phyloP scores from a whole-genome alignment of 2,113 vertebrate genomes.

The Laticauda laticaudata region DNA sequence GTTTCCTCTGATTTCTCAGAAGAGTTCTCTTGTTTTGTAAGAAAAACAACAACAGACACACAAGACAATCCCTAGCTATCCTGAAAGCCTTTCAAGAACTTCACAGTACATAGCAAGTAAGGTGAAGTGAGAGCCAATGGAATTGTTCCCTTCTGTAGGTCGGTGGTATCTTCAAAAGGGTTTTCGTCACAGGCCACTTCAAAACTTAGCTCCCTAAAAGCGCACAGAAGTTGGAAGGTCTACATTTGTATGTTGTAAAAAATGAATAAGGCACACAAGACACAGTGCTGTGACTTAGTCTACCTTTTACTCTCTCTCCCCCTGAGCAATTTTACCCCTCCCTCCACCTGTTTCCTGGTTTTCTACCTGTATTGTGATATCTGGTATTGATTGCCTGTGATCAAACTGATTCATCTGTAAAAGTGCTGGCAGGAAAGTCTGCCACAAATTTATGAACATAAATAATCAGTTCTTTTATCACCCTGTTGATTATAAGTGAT shows the following conservation, averaged over 20 bases:
- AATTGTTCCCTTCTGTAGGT: constrained; percentile 34
- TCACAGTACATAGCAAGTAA: constrained; percentile 36
- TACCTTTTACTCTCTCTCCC: neutral
- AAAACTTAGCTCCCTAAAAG: constrained; percentile 31
- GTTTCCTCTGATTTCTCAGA: constrained; percentile 18
- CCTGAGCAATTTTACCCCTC: constrained; percentile 21
- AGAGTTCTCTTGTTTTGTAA: neutral
- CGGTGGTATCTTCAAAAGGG: constrained; percentile 46
- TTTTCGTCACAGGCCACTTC: constrained; percentile 42
- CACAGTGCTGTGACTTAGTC: constrained; percentile 21
- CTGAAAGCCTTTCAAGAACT: constrained; percentile 34
- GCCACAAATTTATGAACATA: constrained; percentile 41
- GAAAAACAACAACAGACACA: constrained; percentile 11
- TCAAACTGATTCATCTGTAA: constrained; percentile 39
- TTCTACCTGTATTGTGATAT: constrained; percentile 22
- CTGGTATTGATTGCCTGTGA: constrained; percentile 48
- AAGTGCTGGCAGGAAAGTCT: constrained; percentile 43
- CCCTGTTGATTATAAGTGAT: constrained; percentile 43
- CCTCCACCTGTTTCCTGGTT: constrained; percentile 25
- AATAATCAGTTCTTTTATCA: constrained; percentile 50
- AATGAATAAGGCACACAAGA: constrained; percentile 34
- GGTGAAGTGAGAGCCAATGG: constrained; percentile 29
- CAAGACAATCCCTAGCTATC: neutral
- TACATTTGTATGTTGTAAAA: constrained; percentile 44
- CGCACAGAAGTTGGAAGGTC: constrained; percentile 18